A percentile compares a stretch with the other conserved stretches of the same genome.
These are phyloP conservation scores for Melieria omissa DNA, from an alignment of 2,888 invertebrate species.

Conservation along the genomic window DNA sequence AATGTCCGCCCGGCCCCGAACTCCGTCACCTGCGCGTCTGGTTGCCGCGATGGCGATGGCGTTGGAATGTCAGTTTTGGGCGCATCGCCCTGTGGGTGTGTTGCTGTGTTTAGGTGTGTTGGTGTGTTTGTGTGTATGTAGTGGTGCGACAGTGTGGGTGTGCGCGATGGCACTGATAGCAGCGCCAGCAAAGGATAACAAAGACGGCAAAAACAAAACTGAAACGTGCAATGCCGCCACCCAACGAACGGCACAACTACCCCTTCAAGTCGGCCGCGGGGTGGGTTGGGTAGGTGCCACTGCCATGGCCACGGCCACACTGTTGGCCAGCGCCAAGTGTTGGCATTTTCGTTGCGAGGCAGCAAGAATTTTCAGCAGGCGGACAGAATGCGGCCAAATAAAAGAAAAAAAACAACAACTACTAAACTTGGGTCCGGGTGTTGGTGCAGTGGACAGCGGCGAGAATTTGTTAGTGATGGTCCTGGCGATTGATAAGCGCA, in stretches of 20 bases:
- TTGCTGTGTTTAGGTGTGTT: not conserved
- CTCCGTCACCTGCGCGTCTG: too few relatives aligned
- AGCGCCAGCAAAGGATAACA: constrained; percentile 19
- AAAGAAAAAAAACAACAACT: not conserved
- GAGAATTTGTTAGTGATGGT: too few relatives aligned
- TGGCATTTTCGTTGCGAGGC: not conserved
- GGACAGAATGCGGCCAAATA: constrained; percentile 6
- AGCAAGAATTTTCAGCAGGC: not conserved
- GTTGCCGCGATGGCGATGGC: too few relatives aligned
- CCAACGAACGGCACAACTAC: not conserved
- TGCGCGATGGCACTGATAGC: not conserved
- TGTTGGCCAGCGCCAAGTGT: not conserved
- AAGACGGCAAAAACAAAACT: constrained; percentile 8
- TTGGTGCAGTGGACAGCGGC: too few relatives aligned
- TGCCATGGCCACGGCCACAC: not conserved
- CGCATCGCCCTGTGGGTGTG: not conserved
- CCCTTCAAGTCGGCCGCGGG: too few relatives aligned
- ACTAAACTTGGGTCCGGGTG: too few relatives aligned
- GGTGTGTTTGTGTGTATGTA: constrained; percentile 7
- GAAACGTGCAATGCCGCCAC: not conserved
- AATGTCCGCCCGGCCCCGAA: too few relatives aligned
- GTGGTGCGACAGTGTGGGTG: not conserved
- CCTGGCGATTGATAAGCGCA: too few relatives aligned
- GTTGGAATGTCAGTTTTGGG: too few relatives aligned
- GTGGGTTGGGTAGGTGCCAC: too few relatives aligned